Conservation (phyloP, 2,888 invertebrate genomes). For the Andricus curvator region DNA sequence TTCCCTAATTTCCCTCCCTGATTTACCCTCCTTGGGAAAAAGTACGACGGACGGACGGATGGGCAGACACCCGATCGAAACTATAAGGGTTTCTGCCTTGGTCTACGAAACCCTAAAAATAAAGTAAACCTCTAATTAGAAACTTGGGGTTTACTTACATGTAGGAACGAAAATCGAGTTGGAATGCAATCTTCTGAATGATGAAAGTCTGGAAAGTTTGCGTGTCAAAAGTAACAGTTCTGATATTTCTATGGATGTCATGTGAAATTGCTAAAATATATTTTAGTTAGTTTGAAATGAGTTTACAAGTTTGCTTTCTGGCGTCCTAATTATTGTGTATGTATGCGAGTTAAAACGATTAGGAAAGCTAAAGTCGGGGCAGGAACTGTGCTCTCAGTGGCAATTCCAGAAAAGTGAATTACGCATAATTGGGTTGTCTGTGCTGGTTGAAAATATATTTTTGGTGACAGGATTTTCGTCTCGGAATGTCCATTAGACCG, state of each 20-base stretch:
- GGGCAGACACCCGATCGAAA: too few species aligned
- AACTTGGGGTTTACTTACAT: too few species aligned
- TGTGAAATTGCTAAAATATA: neutral
- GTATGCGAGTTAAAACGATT: constrained; percentile 69
- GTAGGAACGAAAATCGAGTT: too few species aligned
- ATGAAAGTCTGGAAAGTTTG: neutral
- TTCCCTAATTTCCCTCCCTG: too few species aligned
- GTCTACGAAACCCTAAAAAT: too few species aligned
- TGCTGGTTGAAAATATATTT: constrained; percentile 69
- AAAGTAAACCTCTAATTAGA: too few species aligned
- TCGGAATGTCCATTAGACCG: constrained; percentile 63
- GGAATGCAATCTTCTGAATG: neutral
- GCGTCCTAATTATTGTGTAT: constrained; percentile 45
- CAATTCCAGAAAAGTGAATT: constrained; percentile 64
- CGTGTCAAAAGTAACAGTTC: neutral
- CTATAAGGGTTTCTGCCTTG: too few species aligned
- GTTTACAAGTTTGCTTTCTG: neutral
- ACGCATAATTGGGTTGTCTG: constrained; percentile 67
- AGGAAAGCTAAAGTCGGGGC: constrained; percentile 63
- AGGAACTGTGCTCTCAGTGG: constrained; percentile 49
- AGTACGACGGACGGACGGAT: too few species aligned
- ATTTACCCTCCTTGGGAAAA: too few species aligned
- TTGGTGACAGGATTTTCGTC: constrained; percentile 64
- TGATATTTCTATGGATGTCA: neutral
- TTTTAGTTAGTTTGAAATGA: constrained; percentile 15